phyloP scores from a whole-genome alignment of 1,140 invertebrate genomes.

The Sycobia sp. region DNA sequence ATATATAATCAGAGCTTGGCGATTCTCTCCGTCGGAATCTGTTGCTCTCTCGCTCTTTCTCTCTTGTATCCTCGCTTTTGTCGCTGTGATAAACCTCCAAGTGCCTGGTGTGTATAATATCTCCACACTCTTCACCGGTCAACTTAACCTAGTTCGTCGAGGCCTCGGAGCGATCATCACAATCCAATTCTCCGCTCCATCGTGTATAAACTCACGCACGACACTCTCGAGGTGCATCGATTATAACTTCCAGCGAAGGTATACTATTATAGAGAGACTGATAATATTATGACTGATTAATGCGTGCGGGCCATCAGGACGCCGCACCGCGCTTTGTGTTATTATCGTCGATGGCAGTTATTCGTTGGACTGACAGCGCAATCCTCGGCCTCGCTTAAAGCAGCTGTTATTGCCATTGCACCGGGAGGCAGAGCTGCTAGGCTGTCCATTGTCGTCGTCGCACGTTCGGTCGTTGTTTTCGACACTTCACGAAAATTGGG shows the following conservation, averaged over 20 bases:
- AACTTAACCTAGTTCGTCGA: constrained; percentile 21
- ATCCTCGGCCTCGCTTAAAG: neutral
- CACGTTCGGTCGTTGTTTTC: neutral
- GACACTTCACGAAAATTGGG: constrained; percentile 13
- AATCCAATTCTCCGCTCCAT: no score
- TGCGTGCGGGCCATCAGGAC: no score
- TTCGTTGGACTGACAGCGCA: neutral
- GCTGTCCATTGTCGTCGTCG: constrained; percentile 6
- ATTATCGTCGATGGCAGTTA: neutral
- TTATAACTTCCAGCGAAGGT: neutral
- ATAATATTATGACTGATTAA: neutral
- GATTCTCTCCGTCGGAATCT: neutral
- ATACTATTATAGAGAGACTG: no score
- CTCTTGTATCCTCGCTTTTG: neutral
- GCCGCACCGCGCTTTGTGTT: neutral
- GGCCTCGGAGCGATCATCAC: constrained; percentile 3
- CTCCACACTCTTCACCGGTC: neutral
- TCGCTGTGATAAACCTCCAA: neutral
- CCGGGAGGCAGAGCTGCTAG: constrained; percentile 13
- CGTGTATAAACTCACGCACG: no score
- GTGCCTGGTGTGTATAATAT: no score
- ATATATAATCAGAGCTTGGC: neutral
- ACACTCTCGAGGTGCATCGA: neutral
- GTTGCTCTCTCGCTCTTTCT: neutral
- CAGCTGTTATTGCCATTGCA: neutral